A percentile compares a stretch with the other conserved stretches of the same genome.
Conservation (phyloP, 2,113 vertebrate genomes). For the Numenius arquata region DNA sequence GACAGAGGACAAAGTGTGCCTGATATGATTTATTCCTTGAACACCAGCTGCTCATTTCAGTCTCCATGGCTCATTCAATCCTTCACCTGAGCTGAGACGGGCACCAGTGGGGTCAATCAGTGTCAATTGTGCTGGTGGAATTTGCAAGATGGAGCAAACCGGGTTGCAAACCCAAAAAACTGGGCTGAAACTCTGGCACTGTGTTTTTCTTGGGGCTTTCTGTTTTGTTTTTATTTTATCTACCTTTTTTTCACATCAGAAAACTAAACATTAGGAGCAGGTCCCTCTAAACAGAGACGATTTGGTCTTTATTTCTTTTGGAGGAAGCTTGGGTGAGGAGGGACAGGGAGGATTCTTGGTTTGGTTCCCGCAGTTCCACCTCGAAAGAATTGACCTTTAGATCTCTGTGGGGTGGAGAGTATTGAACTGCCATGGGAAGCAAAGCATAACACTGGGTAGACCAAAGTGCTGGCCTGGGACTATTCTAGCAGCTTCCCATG, state of each 20-base stretch:
- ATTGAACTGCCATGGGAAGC: conserved; percentile 36
- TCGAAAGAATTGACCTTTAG: conserved; percentile 48
- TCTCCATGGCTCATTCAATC: not conserved
- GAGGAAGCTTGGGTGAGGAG: not conserved
- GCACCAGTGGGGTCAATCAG: not conserved
- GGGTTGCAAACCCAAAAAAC: not conserved
- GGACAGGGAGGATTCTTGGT: not conserved
- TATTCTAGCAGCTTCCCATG: conserved; percentile 32
- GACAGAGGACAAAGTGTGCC: not conserved
- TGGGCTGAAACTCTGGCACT: not conserved
- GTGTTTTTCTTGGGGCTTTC: not conserved
- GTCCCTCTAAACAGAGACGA: not conserved
- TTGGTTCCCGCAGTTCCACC: conserved; percentile 9
- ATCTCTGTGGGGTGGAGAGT: conserved; percentile 29
- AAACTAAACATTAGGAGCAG: not conserved
- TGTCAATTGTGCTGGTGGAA: not conserved
- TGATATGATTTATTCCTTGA: not conserved
- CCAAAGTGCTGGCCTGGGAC: conserved; percentile 12
- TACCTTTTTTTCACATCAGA: not conserved
- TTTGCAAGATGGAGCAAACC: not conserved
- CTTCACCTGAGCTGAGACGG: not conserved
- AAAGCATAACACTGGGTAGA: conserved; percentile 11
- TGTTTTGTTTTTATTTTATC: not conserved
- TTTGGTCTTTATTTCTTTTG: not conserved
- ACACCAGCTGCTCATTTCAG: conserved; percentile 28